phyloP scores from a whole-genome alignment of 2,113 vertebrate species.

The Ceyx melanurus region DNA sequence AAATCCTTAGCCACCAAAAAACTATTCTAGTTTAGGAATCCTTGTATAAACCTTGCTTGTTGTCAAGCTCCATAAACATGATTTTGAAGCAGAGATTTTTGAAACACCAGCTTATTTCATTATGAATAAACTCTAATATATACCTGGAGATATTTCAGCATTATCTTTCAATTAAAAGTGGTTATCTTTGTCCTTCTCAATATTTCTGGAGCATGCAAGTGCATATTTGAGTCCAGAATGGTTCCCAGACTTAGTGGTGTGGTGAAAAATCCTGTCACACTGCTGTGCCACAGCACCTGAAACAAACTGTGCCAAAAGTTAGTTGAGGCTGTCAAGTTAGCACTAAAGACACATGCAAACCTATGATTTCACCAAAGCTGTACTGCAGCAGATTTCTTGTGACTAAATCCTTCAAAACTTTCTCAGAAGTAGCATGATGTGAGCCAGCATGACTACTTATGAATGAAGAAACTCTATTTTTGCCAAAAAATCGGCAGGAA shows the following conservation, averaged over 20 bases:
- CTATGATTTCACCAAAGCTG: background rate
- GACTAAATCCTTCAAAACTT: background rate
- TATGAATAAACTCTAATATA: background rate
- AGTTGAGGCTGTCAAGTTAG: background rate
- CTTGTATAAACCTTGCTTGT: background rate
- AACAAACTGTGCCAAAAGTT: background rate
- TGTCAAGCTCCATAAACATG: background rate
- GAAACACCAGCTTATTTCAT: background rate
- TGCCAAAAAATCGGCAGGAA: background rate
- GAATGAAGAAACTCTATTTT: background rate
- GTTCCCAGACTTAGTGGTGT: background rate
- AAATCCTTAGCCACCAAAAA: background rate
- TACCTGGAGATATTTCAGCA: background rate
- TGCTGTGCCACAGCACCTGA: background rate
- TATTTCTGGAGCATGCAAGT: background rate
- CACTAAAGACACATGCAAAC: background rate
- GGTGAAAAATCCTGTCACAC: background rate
- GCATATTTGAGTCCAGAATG: background rate
- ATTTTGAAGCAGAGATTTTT: background rate
- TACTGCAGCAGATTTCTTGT: background rate
- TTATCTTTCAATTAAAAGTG: background rate
- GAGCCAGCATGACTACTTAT: background rate
- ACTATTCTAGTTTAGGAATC: background rate
- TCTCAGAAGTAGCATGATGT: background rate
- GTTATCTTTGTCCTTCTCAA: background rate